Conservation (phyloP, 2,888 invertebrate species). For the Watsonalla binaria region DNA sequence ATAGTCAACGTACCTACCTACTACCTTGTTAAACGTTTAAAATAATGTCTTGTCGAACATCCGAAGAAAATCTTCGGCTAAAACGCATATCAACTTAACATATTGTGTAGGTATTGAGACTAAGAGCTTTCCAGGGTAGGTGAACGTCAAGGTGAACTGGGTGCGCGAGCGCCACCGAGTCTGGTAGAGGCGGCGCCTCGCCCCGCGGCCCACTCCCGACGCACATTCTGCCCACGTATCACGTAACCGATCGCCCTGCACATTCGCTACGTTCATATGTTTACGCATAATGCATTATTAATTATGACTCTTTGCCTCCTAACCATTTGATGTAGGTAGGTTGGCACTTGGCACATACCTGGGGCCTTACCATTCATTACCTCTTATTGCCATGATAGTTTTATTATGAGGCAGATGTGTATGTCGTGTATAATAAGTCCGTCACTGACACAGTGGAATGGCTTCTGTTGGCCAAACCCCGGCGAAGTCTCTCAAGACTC, state of each 20-base stretch:
- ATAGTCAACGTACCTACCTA: too few relatives aligned
- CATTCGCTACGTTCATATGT: slow-evolving; percentile 43
- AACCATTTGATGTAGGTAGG: slow-evolving; percentile 6
- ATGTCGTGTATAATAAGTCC: too few relatives aligned
- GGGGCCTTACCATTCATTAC: too few relatives aligned
- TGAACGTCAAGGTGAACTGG: slow-evolving; percentile 65
- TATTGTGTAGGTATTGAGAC: not conserved
- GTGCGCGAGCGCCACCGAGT: slow-evolving; percentile 57
- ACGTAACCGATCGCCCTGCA: slow-evolving; percentile 32
- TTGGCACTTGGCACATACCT: not conserved
- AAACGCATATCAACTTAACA: too few relatives aligned
- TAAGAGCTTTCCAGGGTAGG: slow-evolving; percentile 30
- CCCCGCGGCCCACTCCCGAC: slow-evolving; percentile 16
- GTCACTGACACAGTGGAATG: too few relatives aligned
- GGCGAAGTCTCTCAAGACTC: too few relatives aligned
- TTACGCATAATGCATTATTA: slow-evolving; percentile 51
- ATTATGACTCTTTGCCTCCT: slow-evolving; percentile 30
- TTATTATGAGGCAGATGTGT: too few relatives aligned
- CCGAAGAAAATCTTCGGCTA: too few relatives aligned
- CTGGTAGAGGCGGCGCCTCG: slow-evolving; percentile 35
- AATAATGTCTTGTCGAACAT: too few relatives aligned
- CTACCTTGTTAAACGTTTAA: too few relatives aligned
- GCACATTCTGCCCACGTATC: slow-evolving; percentile 4
- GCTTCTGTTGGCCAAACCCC: too few relatives aligned
- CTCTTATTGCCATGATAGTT: too few relatives aligned